Conservation (phyloP, 2,888 invertebrate genomes). For the Sphinx pinastri region DNA sequence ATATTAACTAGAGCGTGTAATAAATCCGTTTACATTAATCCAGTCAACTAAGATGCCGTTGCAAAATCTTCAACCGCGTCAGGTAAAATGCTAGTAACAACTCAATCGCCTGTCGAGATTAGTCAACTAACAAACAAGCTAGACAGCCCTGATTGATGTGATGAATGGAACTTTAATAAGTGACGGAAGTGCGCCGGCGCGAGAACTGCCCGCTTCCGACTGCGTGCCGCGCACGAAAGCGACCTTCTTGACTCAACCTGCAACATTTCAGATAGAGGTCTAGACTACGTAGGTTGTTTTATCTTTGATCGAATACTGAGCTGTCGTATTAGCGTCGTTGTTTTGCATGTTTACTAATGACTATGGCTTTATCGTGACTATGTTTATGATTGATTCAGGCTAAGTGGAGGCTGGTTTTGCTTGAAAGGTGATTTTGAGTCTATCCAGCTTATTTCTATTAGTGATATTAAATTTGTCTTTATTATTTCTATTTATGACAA, state of each 20-base stretch:
- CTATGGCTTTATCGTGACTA: constrained; percentile 14
- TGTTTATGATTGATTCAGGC: neutral
- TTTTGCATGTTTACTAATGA: constrained; percentile 15
- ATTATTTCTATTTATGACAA: too few relatives aligned
- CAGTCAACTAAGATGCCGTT: neutral
- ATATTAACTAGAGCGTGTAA: too few relatives aligned
- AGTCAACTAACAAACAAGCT: neutral
- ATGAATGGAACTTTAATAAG: constrained; percentile 46
- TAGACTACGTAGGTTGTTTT: neutral
- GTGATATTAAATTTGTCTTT: too few relatives aligned
- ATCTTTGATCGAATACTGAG: constrained; percentile 7
- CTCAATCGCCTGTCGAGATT: neutral
- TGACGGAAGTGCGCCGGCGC: constrained; percentile 43
- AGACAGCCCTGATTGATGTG: constrained; percentile 41
- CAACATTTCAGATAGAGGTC: constrained; percentile 21
- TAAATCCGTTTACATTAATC: neutral
- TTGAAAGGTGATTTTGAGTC: too few relatives aligned
- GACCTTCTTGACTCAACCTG: constrained; percentile 25
- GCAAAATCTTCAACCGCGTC: neutral
- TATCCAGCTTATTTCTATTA: too few relatives aligned
- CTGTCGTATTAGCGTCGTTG: constrained; percentile 21
- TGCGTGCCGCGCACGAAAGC: constrained; percentile 32
- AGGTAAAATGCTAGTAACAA: neutral
- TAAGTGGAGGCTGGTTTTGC: too few relatives aligned
- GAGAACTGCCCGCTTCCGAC: constrained; percentile 48